These are phyloP conservation scores for Pristionchus pacificus DNA, from an alignment of 1,140 invertebrate species.

Conservation along the genomic window DNA sequence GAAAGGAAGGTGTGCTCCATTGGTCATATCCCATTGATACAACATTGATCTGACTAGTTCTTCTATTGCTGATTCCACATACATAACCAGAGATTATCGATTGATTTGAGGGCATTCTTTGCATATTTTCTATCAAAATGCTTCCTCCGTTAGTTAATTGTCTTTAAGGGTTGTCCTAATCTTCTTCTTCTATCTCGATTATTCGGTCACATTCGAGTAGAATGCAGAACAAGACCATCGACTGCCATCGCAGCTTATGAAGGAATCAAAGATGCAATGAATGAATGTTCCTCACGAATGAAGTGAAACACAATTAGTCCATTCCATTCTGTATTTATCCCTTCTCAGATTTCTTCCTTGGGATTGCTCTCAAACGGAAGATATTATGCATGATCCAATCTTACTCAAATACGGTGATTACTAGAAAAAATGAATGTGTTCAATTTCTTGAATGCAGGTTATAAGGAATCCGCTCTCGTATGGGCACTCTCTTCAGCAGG, in stretches of 20 bases:
- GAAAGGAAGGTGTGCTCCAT: too few species aligned
- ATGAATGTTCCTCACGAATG: constrained; percentile 44
- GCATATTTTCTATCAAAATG: too few species aligned
- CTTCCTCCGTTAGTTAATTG: too few species aligned
- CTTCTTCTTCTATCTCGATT: not conserved
- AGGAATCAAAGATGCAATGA: constrained; percentile 48
- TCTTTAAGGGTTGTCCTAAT: not conserved
- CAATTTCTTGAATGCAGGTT: constrained; percentile 35
- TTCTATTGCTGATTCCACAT: too few species aligned
- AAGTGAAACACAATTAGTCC: constrained; percentile 22
- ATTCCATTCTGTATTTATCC: constrained; percentile 14
- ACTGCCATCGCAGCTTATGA: constrained; percentile 46
- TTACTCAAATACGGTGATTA: constrained; percentile 41
- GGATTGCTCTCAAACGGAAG: constrained; percentile 50
- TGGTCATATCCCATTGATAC: too few species aligned
- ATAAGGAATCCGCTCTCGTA: constrained; percentile 49
- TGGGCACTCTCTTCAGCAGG: constrained; percentile 52
- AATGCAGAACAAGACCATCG: constrained; percentile 41
- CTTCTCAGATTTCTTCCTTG: constrained; percentile 43
- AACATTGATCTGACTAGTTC: too few species aligned
- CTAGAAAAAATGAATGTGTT: not conserved
- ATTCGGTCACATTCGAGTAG: not conserved
- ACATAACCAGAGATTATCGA: too few species aligned
- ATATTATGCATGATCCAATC: constrained; percentile 46
- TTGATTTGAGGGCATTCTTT: too few species aligned